Evolutionary conservation across 2,797 vertebrate species (phyloP), one percentile per base, ranked within the genome.

Genomic region (Semotilus atromaculatus): DNA sequence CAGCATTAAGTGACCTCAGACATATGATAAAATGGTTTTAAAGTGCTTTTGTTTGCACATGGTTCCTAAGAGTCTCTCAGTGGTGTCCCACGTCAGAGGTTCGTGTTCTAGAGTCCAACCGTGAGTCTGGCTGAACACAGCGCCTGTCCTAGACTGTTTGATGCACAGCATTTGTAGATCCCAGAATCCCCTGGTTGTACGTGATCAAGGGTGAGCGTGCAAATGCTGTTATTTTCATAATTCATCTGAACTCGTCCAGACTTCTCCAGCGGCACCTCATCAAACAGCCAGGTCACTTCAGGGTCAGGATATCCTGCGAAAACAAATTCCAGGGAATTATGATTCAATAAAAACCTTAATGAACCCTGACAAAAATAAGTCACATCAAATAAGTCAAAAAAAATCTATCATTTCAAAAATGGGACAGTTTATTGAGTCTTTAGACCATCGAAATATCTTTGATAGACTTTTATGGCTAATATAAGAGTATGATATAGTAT

Each of bases 291-390:
- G 83, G 92, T 85, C 81, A 96, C 94, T 68, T 94, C 89, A 0
- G 95, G 95, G 81, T 92, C 90, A 0, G 96, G 96, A 88, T 94
- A 95, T 76, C 95, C 96, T 96, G 83, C 64, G 40, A 11, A 48
- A 48, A 29, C 45, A 43, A 16, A 76, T 3, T 60, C 38, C 14
- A 76, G 53, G 38, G 14, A 60, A 60, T 58, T 58, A n/a, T 5
- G 31, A 21, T 38, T 11, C 73, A 38, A n/a, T 23, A 8, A 34
- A 4, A 26, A 38, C 53, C 5, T 74, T 18, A 19, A 4, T 6
- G 43, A 29, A 62, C 11, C n/a, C 55, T 58, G 55, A 55, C 8
- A n/a, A n/a, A n/a, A n/a, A n/a, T n/a, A n/a, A n/a, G n/a, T n/a
- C n/a, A 55, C 53, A 23, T 10, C 1, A 55, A 55, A 21, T 1